Base-by-base conservation (phyloP, 2,797 vertebrate genomes). In the Poecilia picta region DNA sequence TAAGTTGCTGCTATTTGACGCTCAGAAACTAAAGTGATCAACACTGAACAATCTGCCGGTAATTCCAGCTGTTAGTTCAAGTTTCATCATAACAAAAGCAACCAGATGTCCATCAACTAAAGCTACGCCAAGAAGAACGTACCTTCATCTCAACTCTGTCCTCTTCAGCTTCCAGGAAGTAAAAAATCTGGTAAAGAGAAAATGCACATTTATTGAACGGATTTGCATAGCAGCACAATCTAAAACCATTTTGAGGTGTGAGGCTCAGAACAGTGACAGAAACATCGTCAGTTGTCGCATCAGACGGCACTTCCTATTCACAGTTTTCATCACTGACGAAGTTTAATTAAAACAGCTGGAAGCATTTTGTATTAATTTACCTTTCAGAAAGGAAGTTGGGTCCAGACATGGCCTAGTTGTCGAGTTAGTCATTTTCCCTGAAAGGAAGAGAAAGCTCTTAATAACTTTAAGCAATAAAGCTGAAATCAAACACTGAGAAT, bases 1-100 rank as follows among this genome's bases (percentile, higher is more conserved):
- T 25, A 41, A 23, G 28, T 49, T 23, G 18, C 23, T n/a, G 15
- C 18, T 66, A 5, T 39, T 68, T 5, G 25, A 33, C 39, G 85
- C 87, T 92, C 91, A 93, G 93, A 89, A 93, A 92, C 91, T 90
- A 41, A 47, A n/a, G 84, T n/a, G 0, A 62, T 94, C 93, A 94
- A 79, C 93, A 94, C 92, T 88, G 64, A 83, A 88, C 84, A 92
- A 84, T 94, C 91, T 94, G 92, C 41, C 90, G 91, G 92, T 92
- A 97, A 97, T 97, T 97, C 97, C 97, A 98, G 97, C 97, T 96
- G 85, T 89, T 91, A 87, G 95, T 96, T 96, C 90, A 72, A 49
- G 57, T 95, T 94, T 98, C 97, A 98, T 98, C 97, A 97, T 51
- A 51, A 94, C 89, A 41, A 80, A 57, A 47, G 51, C 18, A 28